Evolutionary conservation across 2,888 invertebrate species (phyloP), one percentile per base, ranked within the genome.

Genomic region (Leptopilina syphax): DNA sequence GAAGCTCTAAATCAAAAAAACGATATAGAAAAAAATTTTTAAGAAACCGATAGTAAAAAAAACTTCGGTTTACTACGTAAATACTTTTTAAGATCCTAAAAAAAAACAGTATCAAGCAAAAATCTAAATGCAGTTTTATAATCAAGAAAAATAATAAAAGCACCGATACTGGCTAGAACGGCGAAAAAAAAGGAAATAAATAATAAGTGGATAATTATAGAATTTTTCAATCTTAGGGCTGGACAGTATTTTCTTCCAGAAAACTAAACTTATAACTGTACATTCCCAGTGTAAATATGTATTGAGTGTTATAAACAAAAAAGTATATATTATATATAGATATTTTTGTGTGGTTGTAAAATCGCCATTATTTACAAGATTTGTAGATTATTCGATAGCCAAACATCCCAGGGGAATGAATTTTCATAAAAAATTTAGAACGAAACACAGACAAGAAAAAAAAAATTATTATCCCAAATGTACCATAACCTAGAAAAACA

Each of bases 1-100:
- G 86, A 85, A 89, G 87, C 87, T 86, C 80, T 80, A 84, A 89
- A 88, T 88, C 87, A 88, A 89, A 27, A 88, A 88, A 88, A 88
- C 84, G 81, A 84, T 84, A 80, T 78, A 65, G 44, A 81, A 68
- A 79, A 73, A 73, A 57, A 34, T 24, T 63, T 63, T 63, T 63
- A 63, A 41, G 27, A 73, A 57, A 27, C 57, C 73, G 73, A 73
- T n/a, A 34, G 24, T 13, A 13, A 57, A 50, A 8, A 50, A 50
- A 9, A 50, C 9, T 12, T 57, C 57, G 73, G 73, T 73, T 41
- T 54, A 76, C 67, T 81, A 79, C 79, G 80, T 82, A 81, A 82
- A 81, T 80, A 81, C 79, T 73, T 78, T 44, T 81, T 77, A 81
- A 76, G 78, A 80, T 78, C 80, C 76, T 34, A 34, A 34, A 34